Percentiles rank a stretch among this genome's conserved stretches.
phyloP scores from a whole-genome alignment of 2,113 vertebrate genomes.

The Macrotus californicus region DNA sequence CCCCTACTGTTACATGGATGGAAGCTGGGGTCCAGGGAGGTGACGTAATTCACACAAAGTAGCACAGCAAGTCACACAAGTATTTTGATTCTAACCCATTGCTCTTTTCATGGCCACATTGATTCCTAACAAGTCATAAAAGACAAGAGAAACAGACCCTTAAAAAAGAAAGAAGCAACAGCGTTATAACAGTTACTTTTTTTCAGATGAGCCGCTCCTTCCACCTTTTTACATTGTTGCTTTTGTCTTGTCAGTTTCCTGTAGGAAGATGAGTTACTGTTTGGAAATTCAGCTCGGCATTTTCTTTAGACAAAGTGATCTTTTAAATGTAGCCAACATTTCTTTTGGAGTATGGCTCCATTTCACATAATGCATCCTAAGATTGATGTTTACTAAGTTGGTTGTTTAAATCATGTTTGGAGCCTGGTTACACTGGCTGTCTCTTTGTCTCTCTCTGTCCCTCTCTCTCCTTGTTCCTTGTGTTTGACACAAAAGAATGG shows the following conservation, averaged over 20 bases:
- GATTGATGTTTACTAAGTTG: constrained; percentile 59
- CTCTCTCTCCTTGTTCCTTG: constrained; percentile 61
- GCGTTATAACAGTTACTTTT: neutral
- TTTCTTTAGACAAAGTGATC: constrained; percentile 56
- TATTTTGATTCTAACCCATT: neutral
- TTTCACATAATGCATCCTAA: constrained; percentile 46
- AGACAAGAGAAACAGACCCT: neutral
- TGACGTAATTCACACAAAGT: neutral
- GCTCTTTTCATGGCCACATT: neutral
- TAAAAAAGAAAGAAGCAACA: neutral
- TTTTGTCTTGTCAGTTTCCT: constrained; percentile 62
- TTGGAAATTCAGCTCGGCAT: constrained; percentile 58
- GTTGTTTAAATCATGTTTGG: constrained; percentile 60
- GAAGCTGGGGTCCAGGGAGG: neutral
- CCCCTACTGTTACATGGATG: neutral
- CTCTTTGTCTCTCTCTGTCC: constrained; percentile 53
- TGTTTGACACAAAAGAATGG: constrained; percentile 49
- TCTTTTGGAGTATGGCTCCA: constrained; percentile 53
- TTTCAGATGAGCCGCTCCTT: constrained; percentile 16
- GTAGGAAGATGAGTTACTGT: constrained; percentile 59
- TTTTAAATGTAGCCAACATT: constrained; percentile 56
- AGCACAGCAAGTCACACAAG: neutral
- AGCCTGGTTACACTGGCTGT: constrained; percentile 42
- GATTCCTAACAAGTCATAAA: neutral
- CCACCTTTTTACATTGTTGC: constrained; percentile 52